A percentile compares a stretch with the other conserved stretches of the same genome.
Evolutionary conservation across 2,113 vertebrate species (phyloP).

Genomic region (Pollimyrus isidori): DNA sequence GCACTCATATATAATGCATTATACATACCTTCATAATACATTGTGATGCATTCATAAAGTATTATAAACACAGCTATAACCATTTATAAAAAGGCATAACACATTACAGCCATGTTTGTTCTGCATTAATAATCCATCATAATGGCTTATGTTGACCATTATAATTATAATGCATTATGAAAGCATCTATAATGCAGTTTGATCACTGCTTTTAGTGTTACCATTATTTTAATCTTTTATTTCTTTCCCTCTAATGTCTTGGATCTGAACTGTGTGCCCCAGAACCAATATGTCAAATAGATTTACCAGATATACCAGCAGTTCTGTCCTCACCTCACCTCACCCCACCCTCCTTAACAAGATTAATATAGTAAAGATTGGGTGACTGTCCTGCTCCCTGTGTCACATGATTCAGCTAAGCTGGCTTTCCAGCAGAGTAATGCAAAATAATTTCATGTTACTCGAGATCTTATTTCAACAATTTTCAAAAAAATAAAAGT

Average conservation of each 20-base stretch:
- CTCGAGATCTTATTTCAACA: background rate
- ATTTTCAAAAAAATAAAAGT: background rate
- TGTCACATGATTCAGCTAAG: background rate
- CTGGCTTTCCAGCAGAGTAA: background rate
- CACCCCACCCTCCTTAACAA: background rate
- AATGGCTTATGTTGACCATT: background rate
- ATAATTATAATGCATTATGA: background rate
- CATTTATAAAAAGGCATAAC: background rate
- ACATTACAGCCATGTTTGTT: background rate
- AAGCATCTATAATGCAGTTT: background rate
- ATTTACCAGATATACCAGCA: too few relatives aligned
- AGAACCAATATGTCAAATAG: background rate
- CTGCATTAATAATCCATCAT: background rate
- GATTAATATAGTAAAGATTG: background rate
- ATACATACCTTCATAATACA: background rate
- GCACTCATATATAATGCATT: background rate
- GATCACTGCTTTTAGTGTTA: background rate
- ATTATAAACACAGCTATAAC: background rate
- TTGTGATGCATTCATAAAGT: background rate
- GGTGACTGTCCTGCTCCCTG: background rate
- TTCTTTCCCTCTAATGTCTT: background rate
- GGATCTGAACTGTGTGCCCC: background rate
- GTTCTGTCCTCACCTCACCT: background rate
- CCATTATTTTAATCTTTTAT: background rate
- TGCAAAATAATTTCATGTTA: background rate